Evolutionary conservation across 2,888 invertebrate genomes (phyloP).

Genomic region (Prenolepis imparis): DNA sequence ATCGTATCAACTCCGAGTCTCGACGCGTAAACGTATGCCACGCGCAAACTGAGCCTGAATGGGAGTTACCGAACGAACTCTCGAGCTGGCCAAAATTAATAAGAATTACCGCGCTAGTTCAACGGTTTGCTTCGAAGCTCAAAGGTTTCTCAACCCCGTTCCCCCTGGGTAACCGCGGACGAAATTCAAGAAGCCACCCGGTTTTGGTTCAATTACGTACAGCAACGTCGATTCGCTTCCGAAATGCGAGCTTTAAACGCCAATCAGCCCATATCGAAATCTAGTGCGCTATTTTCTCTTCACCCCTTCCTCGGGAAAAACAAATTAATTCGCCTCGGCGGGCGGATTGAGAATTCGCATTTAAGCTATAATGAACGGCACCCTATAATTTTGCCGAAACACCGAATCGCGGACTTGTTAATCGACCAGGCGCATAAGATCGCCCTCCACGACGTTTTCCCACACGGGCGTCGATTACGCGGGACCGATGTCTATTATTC

Average conservation of each 20-base stretch:
- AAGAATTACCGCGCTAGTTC: neutral
- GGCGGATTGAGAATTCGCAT: no score
- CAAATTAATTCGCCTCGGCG: neutral
- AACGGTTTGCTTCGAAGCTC: neutral
- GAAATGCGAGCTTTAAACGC: no score
- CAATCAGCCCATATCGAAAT: neutral
- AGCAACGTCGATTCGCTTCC: no score
- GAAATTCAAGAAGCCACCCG: no score
- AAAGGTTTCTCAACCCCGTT: no score
- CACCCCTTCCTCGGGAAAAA: neutral
- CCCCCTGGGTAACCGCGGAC: no score
- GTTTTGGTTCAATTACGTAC: neutral
- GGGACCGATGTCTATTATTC: neutral
- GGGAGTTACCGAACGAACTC: neutral
- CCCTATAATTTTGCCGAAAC: no score
- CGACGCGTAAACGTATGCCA: no score
- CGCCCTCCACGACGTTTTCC: neutral
- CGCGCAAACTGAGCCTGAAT: neutral
- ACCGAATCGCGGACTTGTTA: no score
- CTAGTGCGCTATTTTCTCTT: neutral
- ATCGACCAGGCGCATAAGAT: no score
- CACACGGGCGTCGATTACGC: neutral
- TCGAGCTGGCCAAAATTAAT: neutral
- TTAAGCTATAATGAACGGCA: no score
- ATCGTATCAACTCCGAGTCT: no score